Evolutionary conservation across 1,140 invertebrate species (phyloP).

Genomic region (Manduca sexta): DNA sequence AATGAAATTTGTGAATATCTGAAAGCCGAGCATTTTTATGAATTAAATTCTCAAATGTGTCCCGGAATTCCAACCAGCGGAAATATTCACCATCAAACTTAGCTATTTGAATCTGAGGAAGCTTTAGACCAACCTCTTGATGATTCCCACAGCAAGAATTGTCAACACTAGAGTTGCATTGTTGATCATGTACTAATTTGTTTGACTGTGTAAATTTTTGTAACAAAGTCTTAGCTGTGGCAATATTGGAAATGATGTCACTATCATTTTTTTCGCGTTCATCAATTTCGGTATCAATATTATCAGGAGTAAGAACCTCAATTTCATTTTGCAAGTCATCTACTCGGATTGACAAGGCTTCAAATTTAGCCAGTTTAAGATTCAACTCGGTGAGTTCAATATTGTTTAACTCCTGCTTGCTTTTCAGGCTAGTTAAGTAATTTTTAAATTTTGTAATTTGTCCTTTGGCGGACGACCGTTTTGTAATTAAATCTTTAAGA

Average conservation of each 20-base stretch:
- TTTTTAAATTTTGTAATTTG: too few relatives aligned
- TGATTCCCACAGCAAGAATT: constrained; percentile 8
- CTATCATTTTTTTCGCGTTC: constrained; percentile 19
- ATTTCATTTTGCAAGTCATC: constrained; percentile 26
- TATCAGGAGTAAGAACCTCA: constrained; percentile 12
- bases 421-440: too few relatives aligned
- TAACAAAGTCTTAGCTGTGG: too few relatives aligned
- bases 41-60: constrained; percentile 34
- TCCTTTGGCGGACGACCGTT: too few relatives aligned
- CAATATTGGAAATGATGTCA: constrained; percentile 23
- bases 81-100: constrained; percentile 35
- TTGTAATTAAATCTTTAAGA: too few relatives aligned
- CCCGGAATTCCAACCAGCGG: constrained; percentile 41
- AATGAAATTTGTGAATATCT: constrained; percentile 10
- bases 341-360: constrained; percentile 20
- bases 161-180: neutral
- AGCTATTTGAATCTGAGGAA: constrained; percentile 34
- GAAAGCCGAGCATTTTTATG: constrained; percentile 13
- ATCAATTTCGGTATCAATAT: constrained; percentile 17
- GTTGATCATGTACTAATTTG: constrained; percentile 1
- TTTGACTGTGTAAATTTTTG: constrained; percentile 16
- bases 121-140: constrained; percentile 11
- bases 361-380: constrained; percentile 25
- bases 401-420: constrained; percentile 14
- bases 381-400: constrained; percentile 24